Percentiles rank a stretch among this genome's conserved stretches.
Evolutionary conservation across 2,113 vertebrate genomes (phyloP).

Genomic region (Nothoprocta perdicaria): DNA sequence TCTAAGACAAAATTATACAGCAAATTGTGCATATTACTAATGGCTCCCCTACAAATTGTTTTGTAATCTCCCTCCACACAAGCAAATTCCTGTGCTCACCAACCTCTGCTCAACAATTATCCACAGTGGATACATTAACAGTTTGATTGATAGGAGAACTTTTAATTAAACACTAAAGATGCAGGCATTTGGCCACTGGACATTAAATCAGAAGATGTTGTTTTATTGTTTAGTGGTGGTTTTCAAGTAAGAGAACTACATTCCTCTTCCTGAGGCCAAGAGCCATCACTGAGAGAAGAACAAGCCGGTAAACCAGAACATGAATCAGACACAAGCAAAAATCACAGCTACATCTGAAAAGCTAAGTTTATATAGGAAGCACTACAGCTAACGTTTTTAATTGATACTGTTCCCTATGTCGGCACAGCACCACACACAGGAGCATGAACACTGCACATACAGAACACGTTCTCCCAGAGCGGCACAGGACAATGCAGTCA

Average conservation of each 20-base stretch:
- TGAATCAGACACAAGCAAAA: background rate
- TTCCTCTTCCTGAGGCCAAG: background rate
- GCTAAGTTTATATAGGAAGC: background rate
- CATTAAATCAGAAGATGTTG: background rate
- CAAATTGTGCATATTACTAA: background rate
- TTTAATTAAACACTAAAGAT: conserved; percentile 34
- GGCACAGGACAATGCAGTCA: background rate
- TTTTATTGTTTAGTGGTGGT: background rate
- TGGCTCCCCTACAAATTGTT: background rate
- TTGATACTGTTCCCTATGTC: background rate
- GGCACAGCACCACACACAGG: background rate
- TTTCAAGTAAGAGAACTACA: background rate
- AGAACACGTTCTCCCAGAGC: background rate
- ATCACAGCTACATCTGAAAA: background rate
- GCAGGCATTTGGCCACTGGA: background rate
- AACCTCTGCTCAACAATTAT: background rate
- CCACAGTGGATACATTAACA: background rate
- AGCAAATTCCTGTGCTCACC: background rate
- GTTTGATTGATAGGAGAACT: background rate
- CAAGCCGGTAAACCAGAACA: background rate
- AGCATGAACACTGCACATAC: background rate
- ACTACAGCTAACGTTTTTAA: background rate
- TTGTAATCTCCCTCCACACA: background rate
- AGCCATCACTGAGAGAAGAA: background rate
- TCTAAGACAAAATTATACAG: background rate